Base-by-base conservation (phyloP, 2,797 vertebrate genomes). In the Potorous gilbertii region DNA sequence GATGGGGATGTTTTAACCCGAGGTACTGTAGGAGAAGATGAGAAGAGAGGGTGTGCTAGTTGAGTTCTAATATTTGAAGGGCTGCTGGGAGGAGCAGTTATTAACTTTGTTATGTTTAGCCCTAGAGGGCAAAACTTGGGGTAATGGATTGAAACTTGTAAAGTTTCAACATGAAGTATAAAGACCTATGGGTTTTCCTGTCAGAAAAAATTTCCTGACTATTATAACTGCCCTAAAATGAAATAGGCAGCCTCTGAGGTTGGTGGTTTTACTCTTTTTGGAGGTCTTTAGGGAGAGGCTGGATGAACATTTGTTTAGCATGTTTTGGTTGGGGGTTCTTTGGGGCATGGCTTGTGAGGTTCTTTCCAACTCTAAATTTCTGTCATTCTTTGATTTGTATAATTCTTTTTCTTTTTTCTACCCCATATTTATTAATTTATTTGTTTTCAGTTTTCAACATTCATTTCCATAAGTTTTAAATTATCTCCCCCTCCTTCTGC, bases 321-420 rank as follows among this genome's bases (percentile, higher is more conserved):
- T 40, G 6, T 74, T 74, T 74, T 74, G 16, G n/a, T 74, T 74
- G 66, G 18, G 66, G 18, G 21, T 74, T 18, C n/a, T 40, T 74
- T 40, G 18, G 8, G n/a, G 28, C 11, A 74, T 74, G n/a, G n/a
- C n/a, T 40, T 74, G 8, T 74, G n/a, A 74, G n/a, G 18, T 40
- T 40, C n/a, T 74, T 74, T 74, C n/a, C 16, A 74, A 8, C 2
- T 40, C 66, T 74, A 40, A 40, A 40, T 81, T 81, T 81, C 74
- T 93, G 16, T 96, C 6, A 94, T 97, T 90, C 31, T 96, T 93
- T 92, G 6, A 87, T 94, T 87, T 93, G 0, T 90, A 27, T 46
- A 54, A 3, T 46, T 90, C 50, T 91, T 93, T 97, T 93, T 93
- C 89, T 46, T 56, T 52, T 52, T 52, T 52, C 52, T 9, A 52